Percentiles rank a stretch among this genome's conserved stretches.
These are phyloP conservation scores for Rutilus rutilus DNA, from an alignment of 2,113 vertebrate genomes.

Conservation along the genomic window DNA sequence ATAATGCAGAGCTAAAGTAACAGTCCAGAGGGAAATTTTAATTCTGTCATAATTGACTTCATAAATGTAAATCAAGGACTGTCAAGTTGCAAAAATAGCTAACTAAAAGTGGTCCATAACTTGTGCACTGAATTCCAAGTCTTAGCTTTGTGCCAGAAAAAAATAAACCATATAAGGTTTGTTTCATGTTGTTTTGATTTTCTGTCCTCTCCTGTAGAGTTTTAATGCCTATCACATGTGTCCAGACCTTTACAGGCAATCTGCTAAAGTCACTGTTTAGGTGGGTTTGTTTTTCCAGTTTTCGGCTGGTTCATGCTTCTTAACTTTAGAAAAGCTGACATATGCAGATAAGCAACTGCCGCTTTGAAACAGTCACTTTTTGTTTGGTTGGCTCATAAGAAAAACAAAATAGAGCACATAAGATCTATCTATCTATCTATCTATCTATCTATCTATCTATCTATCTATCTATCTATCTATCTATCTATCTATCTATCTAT, in stretches of 20 bases:
- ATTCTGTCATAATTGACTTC: too few species aligned
- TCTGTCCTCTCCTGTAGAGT: not conserved
- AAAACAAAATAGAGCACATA: not conserved
- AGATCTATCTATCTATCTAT: too few species aligned
- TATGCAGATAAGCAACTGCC: not conserved
- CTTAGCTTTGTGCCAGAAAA: not conserved
- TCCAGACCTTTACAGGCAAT: not conserved
- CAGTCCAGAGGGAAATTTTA: not conserved
- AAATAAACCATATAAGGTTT: not conserved
- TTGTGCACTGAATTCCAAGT: not conserved
- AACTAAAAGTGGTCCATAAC: not conserved
- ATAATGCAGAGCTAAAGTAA: not conserved
- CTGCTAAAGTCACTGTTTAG: not conserved
- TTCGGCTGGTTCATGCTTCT: not conserved
- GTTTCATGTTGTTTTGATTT: conserved; percentile 3
- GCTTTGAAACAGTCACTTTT: not conserved
- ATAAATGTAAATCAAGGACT: not conserved
- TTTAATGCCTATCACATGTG: not conserved
- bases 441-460: too few species aligned
- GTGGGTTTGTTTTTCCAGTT: not conserved
- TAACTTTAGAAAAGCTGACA: conserved; percentile 21
- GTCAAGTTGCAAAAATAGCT: not conserved
- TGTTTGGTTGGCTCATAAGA: not conserved
- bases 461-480: too few species aligned
- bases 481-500: too few species aligned